Conservation (phyloP, 1,140 invertebrate species). For the Popillia japonica region DNA sequence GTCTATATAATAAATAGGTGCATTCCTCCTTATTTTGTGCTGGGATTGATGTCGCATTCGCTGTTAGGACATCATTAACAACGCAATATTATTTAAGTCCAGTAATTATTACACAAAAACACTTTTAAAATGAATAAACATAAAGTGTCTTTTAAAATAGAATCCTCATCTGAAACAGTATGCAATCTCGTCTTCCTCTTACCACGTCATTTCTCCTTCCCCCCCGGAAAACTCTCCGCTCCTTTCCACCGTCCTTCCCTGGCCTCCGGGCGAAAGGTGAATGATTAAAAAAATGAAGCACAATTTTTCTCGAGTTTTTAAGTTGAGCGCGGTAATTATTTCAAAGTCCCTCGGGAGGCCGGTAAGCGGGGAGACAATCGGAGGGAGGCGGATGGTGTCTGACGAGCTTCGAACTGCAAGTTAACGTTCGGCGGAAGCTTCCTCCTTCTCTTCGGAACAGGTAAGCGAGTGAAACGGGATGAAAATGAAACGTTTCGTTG, state of each 20-base stretch:
- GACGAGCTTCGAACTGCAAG: constrained; percentile 25
- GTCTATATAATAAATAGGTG: too few relatives aligned
- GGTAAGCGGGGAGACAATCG: constrained; percentile 36
- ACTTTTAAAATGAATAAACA: too few relatives aligned
- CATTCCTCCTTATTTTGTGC: too few relatives aligned
- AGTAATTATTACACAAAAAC: too few relatives aligned
- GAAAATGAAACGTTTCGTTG: constrained; percentile 26
- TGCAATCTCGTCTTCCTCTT: too few relatives aligned
- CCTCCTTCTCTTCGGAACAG: constrained; percentile 8
- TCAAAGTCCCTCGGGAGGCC: constrained; percentile 51
- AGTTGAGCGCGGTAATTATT: constrained; percentile 57
- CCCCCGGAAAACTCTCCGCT: neutral
- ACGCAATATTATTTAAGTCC: too few relatives aligned
- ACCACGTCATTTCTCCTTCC: too few relatives aligned
- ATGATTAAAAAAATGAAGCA: constrained; percentile 58
- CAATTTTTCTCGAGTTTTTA: constrained; percentile 58
- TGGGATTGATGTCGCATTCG: too few relatives aligned
- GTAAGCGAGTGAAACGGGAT: neutral
- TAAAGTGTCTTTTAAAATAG: too few relatives aligned
- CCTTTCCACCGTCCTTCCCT: neutral
- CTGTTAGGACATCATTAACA: too few relatives aligned
- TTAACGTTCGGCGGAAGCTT: constrained; percentile 47
- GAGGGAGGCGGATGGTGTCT: neutral
- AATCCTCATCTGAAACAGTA: too few relatives aligned
- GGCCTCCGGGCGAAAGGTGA: constrained; percentile 52